Evolutionary conservation across 2,888 invertebrate genomes (phyloP).

Genomic region (Abrostola tripartita): DNA sequence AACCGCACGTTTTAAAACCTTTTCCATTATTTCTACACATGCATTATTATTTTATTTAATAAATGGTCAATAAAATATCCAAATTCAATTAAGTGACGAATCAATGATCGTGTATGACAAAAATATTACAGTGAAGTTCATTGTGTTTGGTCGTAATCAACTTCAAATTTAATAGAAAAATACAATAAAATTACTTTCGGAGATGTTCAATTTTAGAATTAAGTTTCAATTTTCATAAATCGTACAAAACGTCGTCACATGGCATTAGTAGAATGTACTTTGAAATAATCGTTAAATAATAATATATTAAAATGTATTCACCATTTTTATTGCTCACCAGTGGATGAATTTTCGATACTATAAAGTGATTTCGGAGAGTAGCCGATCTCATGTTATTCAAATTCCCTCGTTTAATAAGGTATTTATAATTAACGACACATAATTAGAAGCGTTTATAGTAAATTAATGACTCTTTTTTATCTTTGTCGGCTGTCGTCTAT

Average conservation of each 20-base stretch:
- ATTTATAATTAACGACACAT: constrained; percentile 36
- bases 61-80: constrained; percentile 1
- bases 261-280: constrained; percentile 28
- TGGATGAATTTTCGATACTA: constrained; percentile 33
- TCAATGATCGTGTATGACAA: constrained; percentile 10
- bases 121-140: constrained; percentile 25
- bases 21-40: constrained; percentile 10
- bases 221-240: constrained; percentile 43
- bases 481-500: constrained; percentile 30
- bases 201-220: constrained; percentile 20
- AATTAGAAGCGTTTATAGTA: constrained; percentile 41
- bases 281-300: constrained; percentile 40
- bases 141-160: constrained; percentile 19
- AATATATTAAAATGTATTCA: constrained; percentile 55
- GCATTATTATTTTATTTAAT: constrained; percentile 15
- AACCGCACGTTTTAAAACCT: constrained; percentile 20
- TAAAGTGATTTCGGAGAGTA: constrained; percentile 41
- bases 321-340: constrained; percentile 41
- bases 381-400: constrained; percentile 47
- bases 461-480: constrained; percentile 42
- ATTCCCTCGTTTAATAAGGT: constrained; percentile 38
- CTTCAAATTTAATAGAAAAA: constrained; percentile 30
- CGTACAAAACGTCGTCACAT: constrained; percentile 14
- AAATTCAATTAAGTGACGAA: constrained; percentile 27
- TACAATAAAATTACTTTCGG: constrained; percentile 23